Percentiles rank a stretch among this genome's conserved stretches.
Conservation (phyloP, 1,140 invertebrate genomes). For the Listronotus oregonensis region DNA sequence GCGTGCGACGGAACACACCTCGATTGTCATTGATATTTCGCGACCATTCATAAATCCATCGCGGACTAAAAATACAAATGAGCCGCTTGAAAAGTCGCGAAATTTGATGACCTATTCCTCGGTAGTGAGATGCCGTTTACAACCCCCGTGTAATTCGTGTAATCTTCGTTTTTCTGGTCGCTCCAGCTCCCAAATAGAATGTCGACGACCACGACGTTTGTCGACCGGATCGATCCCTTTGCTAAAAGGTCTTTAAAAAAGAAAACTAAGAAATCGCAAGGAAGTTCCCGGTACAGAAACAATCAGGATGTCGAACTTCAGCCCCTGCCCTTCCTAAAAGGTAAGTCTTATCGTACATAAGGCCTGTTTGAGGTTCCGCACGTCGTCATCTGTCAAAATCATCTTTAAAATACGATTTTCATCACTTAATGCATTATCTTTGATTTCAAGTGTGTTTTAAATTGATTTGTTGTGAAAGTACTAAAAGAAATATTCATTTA, state of each 20-base stretch:
- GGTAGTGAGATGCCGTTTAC: slow-evolving; percentile 47
- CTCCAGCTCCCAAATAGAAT: slow-evolving; percentile 33
- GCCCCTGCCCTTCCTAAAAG: slow-evolving; percentile 84
- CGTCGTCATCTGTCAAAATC: slow-evolving; percentile 29
- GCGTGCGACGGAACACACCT: slow-evolving; percentile 52
- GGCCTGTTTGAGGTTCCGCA: slow-evolving; percentile 8
- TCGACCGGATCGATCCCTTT: slow-evolving; percentile 94
- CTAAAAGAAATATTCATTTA: too few relatives aligned
- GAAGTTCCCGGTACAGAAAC: slow-evolving; percentile 87
- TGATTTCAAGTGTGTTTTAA: too few relatives aligned
- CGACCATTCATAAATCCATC: slow-evolving; percentile 48
- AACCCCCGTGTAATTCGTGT: slow-evolving; percentile 48
- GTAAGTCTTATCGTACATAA: slow-evolving; percentile 60
- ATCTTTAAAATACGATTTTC: not conserved
- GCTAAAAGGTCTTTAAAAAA: slow-evolving; percentile 90
- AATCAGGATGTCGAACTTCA: slow-evolving; percentile 88
- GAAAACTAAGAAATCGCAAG: slow-evolving; percentile 91
- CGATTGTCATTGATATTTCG: slow-evolving; percentile 50
- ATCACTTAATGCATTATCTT: not conserved
- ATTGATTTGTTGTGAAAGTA: too few relatives aligned
- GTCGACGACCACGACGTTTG: slow-evolving; percentile 85
- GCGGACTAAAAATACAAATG: slow-evolving; percentile 40
- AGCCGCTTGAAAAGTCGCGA: slow-evolving; percentile 44
- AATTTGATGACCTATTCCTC: slow-evolving; percentile 46
- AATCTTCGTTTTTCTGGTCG: slow-evolving; percentile 32